Conservation (phyloP, 2,888 invertebrate genomes). For the Sphaerophoria rueppellii region DNA sequence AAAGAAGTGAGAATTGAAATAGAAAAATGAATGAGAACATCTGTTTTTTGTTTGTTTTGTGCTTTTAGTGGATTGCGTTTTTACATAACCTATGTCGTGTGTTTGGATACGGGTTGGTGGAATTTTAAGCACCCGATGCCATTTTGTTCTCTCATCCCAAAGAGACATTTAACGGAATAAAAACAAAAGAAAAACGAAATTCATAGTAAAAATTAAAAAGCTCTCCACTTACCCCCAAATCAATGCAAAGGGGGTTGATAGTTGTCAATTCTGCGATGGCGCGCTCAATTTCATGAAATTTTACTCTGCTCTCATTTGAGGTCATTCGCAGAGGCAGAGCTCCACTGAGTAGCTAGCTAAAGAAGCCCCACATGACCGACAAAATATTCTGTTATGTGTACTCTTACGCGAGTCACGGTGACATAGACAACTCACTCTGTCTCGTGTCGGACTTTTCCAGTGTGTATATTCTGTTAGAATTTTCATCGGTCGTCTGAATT, state of each 20-base stretch:
- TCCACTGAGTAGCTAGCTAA: constrained; percentile 10
- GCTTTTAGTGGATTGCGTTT: background rate
- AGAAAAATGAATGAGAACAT: constrained; percentile 27
- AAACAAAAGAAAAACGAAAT: constrained; percentile 38
- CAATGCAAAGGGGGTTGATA: constrained; percentile 38
- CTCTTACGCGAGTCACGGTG: background rate
- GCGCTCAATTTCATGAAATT: constrained; percentile 32
- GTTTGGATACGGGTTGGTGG: background rate
- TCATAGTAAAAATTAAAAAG: constrained; percentile 40
- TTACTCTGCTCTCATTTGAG: constrained; percentile 44
- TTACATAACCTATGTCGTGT: background rate
- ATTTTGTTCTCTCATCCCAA: constrained; percentile 8
- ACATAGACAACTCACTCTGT: background rate
- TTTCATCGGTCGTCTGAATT: background rate
- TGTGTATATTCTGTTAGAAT: background rate
- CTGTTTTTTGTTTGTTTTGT: background rate
- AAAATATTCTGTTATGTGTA: background rate
- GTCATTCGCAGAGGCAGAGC: constrained; percentile 5
- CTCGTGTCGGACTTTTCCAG: constrained; percentile 40
- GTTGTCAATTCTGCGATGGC: constrained; percentile 29
- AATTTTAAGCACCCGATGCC: background rate
- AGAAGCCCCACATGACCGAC: background rate
- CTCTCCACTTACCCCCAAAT: constrained; percentile 40
- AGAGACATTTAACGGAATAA: constrained; percentile 27
- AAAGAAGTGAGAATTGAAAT: background rate